Percentiles rank a stretch among this genome's conserved stretches.
These are phyloP conservation scores for Tetanocera ferruginea DNA, from an alignment of 2,888 invertebrate species.

Conservation along the genomic window DNA sequence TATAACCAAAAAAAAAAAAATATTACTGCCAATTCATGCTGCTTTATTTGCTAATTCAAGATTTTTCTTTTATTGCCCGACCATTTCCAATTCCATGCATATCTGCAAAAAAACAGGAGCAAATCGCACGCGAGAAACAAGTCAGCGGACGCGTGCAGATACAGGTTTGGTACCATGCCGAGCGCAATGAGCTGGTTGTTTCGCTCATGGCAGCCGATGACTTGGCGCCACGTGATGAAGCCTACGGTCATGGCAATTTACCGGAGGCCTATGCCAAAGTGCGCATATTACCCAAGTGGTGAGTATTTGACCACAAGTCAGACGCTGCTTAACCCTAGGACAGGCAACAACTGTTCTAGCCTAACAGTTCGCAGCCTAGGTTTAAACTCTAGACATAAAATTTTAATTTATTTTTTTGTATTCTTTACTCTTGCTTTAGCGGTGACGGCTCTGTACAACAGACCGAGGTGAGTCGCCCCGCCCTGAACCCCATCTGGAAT, in stretches of 20 bases:
- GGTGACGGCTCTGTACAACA: slow-evolving; percentile 82
- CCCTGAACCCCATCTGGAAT: slow-evolving; percentile 93
- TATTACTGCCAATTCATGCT: neutral
- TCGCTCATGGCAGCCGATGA: slow-evolving; percentile 90
- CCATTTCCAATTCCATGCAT: neutral
- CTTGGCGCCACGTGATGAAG: slow-evolving; percentile 83
- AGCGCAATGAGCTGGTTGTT: slow-evolving; percentile 85
- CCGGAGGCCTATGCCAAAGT: slow-evolving; percentile 90
- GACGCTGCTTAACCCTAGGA: neutral
- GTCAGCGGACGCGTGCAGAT: slow-evolving; percentile 86
- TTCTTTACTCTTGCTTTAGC: slow-evolving; percentile 68
- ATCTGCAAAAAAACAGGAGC: slow-evolving; percentile 72
- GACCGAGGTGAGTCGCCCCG: slow-evolving; percentile 88
- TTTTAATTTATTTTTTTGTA: neutral
- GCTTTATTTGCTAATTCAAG: neutral
- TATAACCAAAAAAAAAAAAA: neutral
- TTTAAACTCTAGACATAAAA: neutral
- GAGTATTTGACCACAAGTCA: slow-evolving; percentile 65
- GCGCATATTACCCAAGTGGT: slow-evolving; percentile 84
- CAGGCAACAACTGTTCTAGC: neutral
- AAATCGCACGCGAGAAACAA: slow-evolving; percentile 80
- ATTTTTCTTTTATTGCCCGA: neutral
- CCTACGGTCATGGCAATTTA: slow-evolving; percentile 80
- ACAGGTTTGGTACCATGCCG: slow-evolving; percentile 90
- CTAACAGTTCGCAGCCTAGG: neutral